Conservation (phyloP, 2,888 invertebrate genomes). For the Drosophila lacicola region DNA sequence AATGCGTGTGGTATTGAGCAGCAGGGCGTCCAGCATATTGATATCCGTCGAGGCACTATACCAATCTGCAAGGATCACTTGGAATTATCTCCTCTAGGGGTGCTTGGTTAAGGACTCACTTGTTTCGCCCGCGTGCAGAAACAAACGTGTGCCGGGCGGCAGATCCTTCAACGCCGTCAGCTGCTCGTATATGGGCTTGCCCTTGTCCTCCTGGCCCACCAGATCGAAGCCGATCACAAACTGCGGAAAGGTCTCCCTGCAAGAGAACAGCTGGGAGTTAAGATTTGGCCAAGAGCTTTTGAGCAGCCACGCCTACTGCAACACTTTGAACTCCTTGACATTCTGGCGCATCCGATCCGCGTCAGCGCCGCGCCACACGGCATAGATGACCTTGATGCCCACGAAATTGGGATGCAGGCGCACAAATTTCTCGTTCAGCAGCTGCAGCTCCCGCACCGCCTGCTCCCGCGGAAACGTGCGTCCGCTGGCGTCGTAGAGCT, state of each 20-base stretch:
- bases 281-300: not conserved
- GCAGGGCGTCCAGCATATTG: slow-evolving; percentile 86
- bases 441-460: slow-evolving; percentile 83
- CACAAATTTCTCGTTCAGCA: slow-evolving; percentile 86
- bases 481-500: slow-evolving; percentile 87
- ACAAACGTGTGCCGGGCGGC: slow-evolving; percentile 85
- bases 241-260: slow-evolving; percentile 84
- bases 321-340: slow-evolving; percentile 65
- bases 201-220: slow-evolving; percentile 89
- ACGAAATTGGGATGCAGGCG: slow-evolving; percentile 86
- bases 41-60: slow-evolving; percentile 86
- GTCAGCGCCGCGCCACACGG: slow-evolving; percentile 66
- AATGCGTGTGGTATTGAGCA: slow-evolving; percentile 84
- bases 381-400: slow-evolving; percentile 87
- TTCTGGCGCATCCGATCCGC: slow-evolving; percentile 43
- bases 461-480: slow-evolving; percentile 85
- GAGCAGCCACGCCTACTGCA: slow-evolving; percentile 70
- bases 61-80: slow-evolving; percentile 85
- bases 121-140: slow-evolving; percentile 90
- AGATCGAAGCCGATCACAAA: slow-evolving; percentile 89
- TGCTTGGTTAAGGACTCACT: slow-evolving; percentile 68
- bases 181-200: slow-evolving; percentile 85
- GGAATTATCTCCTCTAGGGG: not conserved
- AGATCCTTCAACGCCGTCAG: slow-evolving; percentile 66
- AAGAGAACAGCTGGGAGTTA: slow-evolving; percentile 6